Conservation (phyloP, 1,140 invertebrate species). For the Drosophila sp. region DNA sequence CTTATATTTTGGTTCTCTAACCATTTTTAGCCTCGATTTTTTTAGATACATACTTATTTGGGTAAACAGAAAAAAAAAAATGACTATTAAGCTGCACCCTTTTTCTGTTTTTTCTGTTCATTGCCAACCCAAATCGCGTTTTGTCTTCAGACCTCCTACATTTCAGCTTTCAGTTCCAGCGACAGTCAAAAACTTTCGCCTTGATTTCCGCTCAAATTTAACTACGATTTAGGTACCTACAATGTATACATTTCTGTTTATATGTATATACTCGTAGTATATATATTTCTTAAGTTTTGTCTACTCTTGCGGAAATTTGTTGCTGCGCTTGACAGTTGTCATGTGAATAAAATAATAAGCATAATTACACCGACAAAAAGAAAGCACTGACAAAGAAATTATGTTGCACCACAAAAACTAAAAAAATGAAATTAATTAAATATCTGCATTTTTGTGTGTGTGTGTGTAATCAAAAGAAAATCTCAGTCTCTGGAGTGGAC, state of each 20-base stretch:
- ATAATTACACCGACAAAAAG: conserved; percentile 40
- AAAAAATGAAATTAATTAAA: conserved; percentile 39
- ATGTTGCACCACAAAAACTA: conserved; percentile 9
- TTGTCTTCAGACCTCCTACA: conserved; percentile 22
- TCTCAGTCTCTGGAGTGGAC: neutral
- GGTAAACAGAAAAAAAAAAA: conserved; percentile 16
- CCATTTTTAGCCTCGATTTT: conserved; percentile 17
- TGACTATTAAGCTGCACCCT: conserved; percentile 40
- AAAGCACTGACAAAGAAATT: conserved; percentile 44
- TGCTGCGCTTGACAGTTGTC: conserved; percentile 45
- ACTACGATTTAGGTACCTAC: conserved; percentile 10
- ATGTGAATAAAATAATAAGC: conserved; percentile 49
- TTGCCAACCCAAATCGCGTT: conserved; percentile 18
- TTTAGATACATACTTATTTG: neutral
- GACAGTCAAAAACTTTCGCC: conserved; percentile 50
- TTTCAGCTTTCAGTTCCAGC: conserved; percentile 25
- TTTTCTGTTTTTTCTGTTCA: conserved; percentile 23
- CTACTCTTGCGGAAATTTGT: conserved; percentile 51
- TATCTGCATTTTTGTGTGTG: conserved; percentile 28
- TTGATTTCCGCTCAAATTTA: conserved; percentile 49
- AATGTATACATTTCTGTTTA: conserved; percentile 1
- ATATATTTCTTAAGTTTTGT: conserved; percentile 15
- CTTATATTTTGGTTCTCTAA: neutral
- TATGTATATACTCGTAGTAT: conserved; percentile 9
- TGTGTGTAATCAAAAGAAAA: conserved; percentile 48